Evolutionary conservation across 2,113 vertebrate genomes (phyloP).

Genomic region (Oreochromis spilurus): DNA sequence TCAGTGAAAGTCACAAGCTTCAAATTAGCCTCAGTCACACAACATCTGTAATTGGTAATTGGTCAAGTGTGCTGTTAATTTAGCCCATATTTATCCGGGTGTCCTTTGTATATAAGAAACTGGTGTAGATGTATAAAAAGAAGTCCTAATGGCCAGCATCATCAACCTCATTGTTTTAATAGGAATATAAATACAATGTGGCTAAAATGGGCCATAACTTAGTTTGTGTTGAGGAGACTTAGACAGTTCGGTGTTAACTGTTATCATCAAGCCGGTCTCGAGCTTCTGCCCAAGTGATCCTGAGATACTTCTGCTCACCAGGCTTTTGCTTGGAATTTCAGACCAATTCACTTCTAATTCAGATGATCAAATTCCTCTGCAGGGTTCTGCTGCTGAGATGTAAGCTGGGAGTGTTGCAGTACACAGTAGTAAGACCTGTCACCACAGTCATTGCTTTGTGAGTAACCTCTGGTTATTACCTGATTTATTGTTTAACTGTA

Average conservation of each 20-base stretch:
- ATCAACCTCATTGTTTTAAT: not conserved
- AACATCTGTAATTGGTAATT: not conserved
- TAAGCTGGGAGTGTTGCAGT: conserved; percentile 95
- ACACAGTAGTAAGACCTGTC: conserved; percentile 92
- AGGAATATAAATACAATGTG: not conserved
- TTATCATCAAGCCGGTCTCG: not conserved
- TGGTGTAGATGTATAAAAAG: not conserved
- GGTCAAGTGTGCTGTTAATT: not conserved
- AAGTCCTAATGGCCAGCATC: not conserved
- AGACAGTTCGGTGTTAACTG: not conserved
- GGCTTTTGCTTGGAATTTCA: not conserved
- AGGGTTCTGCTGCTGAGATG: conserved; percentile 93
- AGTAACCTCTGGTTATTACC: conserved; percentile 63
- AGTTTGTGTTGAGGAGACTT: not conserved
- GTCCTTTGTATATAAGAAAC: not conserved
- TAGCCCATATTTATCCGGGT: not conserved
- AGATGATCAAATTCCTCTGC: conserved; percentile 21
- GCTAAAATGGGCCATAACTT: not conserved
- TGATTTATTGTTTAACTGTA: not conserved
- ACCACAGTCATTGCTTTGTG: conserved; percentile 94
- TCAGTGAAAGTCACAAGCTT: conserved; percentile 1
- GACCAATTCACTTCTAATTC: not conserved
- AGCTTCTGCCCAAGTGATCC: not conserved
- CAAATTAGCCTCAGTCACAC: conserved; percentile 12
- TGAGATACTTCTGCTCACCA: not conserved